Conservation (phyloP, 2,797 vertebrate species). For the Sebastes iracundus region DNA sequence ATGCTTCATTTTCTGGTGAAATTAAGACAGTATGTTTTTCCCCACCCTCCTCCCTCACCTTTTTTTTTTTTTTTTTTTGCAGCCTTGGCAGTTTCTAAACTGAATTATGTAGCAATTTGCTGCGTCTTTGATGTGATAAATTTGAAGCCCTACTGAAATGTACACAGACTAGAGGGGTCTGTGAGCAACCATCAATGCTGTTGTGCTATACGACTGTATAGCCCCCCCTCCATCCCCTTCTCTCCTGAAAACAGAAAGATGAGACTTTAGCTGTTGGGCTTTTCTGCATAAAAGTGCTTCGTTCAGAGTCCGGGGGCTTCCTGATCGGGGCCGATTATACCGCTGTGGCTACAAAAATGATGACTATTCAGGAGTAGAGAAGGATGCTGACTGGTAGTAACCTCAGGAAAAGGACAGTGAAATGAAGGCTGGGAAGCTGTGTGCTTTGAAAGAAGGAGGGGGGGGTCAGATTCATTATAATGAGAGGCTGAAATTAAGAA, state of each 20-base stretch:
- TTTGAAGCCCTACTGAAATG: conserved; percentile 75
- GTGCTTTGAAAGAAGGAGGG: not conserved
- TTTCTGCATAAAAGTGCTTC: conserved; percentile 81
- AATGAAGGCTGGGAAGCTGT: conserved; percentile 61
- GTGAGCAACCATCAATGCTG: conserved; percentile 60
- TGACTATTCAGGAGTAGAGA: conserved; percentile 79
- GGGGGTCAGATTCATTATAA: conserved; percentile 49
- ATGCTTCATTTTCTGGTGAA: conserved; percentile 78
- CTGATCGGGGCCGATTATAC: conserved; percentile 79
- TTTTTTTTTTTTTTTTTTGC: conserved; percentile 79
- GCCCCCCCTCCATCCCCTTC: not conserved
- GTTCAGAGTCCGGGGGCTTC: conserved; percentile 80
- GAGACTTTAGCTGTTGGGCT: conserved; percentile 77
- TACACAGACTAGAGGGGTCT: conserved; percentile 71
- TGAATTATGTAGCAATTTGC: conserved; percentile 87
- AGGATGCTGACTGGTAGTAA: conserved; percentile 84
- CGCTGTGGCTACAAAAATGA: conserved; percentile 82
- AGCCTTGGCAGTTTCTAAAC: conserved; percentile 77
- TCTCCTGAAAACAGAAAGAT: conserved; percentile 63
- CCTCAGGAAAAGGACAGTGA: conserved; percentile 77
- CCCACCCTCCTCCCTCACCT: not conserved
- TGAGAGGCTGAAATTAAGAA: conserved; percentile 63
- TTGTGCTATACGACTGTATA: conserved; percentile 17
- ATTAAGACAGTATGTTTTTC: conserved; percentile 68
- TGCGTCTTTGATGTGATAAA: conserved; percentile 82